Conservation (phyloP, 2,888 invertebrate genomes). For the Notodonta ziczac region DNA sequence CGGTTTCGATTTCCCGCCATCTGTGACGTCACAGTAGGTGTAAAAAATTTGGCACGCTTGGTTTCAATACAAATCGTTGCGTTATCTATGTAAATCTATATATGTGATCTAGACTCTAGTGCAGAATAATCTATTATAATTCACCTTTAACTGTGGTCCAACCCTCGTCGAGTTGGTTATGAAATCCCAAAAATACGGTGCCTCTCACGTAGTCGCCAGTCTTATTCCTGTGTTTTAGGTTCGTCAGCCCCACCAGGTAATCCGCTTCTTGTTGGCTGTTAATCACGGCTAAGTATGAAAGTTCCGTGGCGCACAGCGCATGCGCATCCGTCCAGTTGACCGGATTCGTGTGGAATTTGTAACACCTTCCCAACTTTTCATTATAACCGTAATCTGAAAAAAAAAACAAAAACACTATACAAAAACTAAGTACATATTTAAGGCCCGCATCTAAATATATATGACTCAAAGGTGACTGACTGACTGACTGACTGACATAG, state of each 20-base stretch:
- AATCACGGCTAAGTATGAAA: conserved; percentile 61
- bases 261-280: conserved; percentile 42
- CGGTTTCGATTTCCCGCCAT: too few species aligned
- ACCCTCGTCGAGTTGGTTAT: conserved; percentile 41
- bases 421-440: too few species aligned
- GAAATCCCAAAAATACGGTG: conserved; percentile 47
- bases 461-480: too few species aligned
- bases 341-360: conserved; percentile 63
- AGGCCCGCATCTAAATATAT: too few species aligned
- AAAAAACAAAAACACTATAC: conserved; percentile 10
- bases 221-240: conserved; percentile 1
- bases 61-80: too few species aligned
- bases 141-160: conserved; percentile 60
- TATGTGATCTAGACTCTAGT: too few species aligned
- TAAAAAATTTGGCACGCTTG: too few species aligned
- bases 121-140: neutral
- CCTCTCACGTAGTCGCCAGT: conserved; percentile 12
- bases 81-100: too few species aligned
- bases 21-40: too few species aligned
- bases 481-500: too few species aligned
- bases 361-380: conserved; percentile 53
- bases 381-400: conserved; percentile 60
- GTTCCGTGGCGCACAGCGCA: conserved; percentile 56
- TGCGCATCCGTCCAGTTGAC: conserved; percentile 65
- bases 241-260: conserved; percentile 19